Evolutionary conservation across 1,140 invertebrate species (phyloP).

Genomic region (Drosophila funebris): DNA sequence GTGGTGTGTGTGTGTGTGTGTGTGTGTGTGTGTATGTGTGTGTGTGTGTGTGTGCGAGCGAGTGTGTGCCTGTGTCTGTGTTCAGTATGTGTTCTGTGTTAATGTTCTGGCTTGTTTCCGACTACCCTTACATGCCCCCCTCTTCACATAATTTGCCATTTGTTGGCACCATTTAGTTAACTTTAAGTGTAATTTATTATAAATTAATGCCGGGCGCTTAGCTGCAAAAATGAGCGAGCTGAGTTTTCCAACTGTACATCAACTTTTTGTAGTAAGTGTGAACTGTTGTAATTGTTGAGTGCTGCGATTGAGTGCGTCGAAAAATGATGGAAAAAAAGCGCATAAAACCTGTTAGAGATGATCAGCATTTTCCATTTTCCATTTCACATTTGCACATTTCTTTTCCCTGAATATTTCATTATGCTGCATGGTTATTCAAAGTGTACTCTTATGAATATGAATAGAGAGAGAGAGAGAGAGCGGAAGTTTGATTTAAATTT

Average conservation of each 20-base stretch:
- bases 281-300: not conserved
- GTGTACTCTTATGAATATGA: too few relatives aligned
- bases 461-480: too few relatives aligned
- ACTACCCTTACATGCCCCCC: constrained; percentile 1
- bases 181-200: constrained; percentile 55
- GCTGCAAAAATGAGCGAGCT: not conserved
- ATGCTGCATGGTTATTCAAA: too few relatives aligned
- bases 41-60: constrained; percentile 1
- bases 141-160: constrained; percentile 49
- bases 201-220: constrained; percentile 41
- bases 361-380: too few relatives aligned
- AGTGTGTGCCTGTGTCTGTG: not conserved
- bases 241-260: not conserved
- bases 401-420: too few relatives aligned
- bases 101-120: constrained; percentile 24
- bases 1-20: too few relatives aligned
- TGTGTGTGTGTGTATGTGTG: not conserved
- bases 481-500: too few relatives aligned
- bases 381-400: too few relatives aligned
- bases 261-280: constrained; percentile 1
- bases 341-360: too few relatives aligned
- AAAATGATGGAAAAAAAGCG: too few relatives aligned
- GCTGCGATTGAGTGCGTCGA: too few relatives aligned
- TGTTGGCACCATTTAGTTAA: constrained; percentile 46
- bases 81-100: not conserved